Evolutionary conservation across 2,113 vertebrate species (phyloP), one percentile per base, ranked within the genome.

Genomic region (Mesembrinibis cayennensis): DNA sequence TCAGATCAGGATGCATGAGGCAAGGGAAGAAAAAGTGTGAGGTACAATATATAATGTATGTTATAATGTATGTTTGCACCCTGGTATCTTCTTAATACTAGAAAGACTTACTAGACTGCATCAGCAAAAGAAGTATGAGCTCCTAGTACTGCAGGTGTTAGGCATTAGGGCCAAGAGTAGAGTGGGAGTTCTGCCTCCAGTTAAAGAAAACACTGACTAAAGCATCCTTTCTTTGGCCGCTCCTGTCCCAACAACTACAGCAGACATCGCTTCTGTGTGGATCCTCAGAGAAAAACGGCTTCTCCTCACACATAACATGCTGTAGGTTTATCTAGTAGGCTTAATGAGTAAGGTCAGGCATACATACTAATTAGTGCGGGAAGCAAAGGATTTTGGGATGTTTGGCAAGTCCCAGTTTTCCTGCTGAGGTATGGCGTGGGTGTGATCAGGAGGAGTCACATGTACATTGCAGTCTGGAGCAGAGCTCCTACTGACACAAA

Each of bases 1-100:
- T 92, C 52, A 69, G 47, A 14, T 12, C 5, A 3, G 3, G 7
- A 27, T 63, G 32, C 23, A 19, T 10, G 21, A 72, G 10, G 7
- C 13, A 91, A 82, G 10, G 50, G 12, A 91, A 82, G 26, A 52
- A 80, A 65, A 94, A 44, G 6, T 15, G 4, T 29, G 17, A 90
- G 13, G 8, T 47, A 47, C 10, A 62, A 45, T 1, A 2, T 19
- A 42, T 70, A 62, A 44, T 2, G 29, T 0, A 8, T 11, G 3
- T 74, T 19, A 42, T 70, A 62, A 44, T 2, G 29, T 0, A 8
- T 11, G 3, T 74, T 82, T 91, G 16, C 8, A 69, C 5, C 5
- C 47, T 50, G 12, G 1, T 29, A 15, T 34, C 8, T 36, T 66
- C 19, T 66, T 62, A 63, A 53, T 42, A 36, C 14, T 27, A 42